A percentile compares a stretch with the other conserved stretches of the same genome.
Evolutionary conservation across 2,797 vertebrate genomes (phyloP).

Genomic region (Falco novaeseelandiae): DNA sequence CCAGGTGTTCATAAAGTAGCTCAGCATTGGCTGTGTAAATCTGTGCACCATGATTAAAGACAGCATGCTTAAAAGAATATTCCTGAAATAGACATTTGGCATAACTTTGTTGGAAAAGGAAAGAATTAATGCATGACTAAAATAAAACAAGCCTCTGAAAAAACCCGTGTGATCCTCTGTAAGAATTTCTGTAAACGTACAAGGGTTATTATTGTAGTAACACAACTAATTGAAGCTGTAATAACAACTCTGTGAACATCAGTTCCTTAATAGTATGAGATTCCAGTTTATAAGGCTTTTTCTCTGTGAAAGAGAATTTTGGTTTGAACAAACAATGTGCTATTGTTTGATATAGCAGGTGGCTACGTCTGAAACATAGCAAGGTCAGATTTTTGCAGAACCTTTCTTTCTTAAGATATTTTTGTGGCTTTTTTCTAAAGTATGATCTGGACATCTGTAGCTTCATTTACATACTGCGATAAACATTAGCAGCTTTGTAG

Average conservation of each 20-base stretch:
- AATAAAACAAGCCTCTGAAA: not conserved
- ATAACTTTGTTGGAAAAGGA: not conserved
- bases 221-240: not conserved
- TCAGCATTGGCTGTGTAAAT: not conserved
- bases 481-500: not conserved
- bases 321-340: not conserved
- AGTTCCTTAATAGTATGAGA: not conserved
- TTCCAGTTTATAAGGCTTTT: not conserved
- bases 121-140: not conserved
- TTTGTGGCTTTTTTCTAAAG: not conserved
- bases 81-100: not conserved
- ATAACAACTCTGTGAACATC: not conserved
- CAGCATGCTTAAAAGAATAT: not conserved
- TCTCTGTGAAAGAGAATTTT: not conserved
- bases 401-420: not conserved
- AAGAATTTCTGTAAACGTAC: not conserved
- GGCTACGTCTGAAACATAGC: not conserved
- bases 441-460: not conserved
- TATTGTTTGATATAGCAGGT: not conserved
- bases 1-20: not conserved
- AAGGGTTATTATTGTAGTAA: not conserved
- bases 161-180: not conserved
- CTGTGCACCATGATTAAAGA: not conserved
- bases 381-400: not conserved
- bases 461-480: not conserved